Evolutionary conservation across 2,113 vertebrate genomes (phyloP).

Genomic region (Dunckerocampus dactyliophorus): DNA sequence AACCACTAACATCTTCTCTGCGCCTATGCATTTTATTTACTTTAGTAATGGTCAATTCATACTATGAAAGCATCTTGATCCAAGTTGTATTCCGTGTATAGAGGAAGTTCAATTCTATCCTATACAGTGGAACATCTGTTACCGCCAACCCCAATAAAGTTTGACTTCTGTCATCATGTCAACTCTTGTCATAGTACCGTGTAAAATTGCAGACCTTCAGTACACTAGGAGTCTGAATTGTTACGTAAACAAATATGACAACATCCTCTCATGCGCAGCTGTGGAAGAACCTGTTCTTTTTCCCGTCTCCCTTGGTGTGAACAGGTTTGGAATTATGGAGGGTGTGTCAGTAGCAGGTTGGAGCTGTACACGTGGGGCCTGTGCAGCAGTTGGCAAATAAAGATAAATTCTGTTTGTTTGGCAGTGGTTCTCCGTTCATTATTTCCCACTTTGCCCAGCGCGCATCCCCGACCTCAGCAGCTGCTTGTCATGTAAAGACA

Average conservation of each 20-base stretch:
- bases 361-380: constrained; percentile 67
- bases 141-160: background rate
- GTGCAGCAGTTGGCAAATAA: constrained; percentile 86
- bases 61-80: constrained; percentile 15
- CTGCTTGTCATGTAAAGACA: constrained; percentile 90
- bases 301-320: constrained; percentile 7
- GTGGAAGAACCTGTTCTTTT: constrained; percentile 39
- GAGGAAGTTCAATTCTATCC: background rate
- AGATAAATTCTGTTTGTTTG: constrained; percentile 91
- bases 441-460: constrained; percentile 83
- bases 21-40: constrained; percentile 10
- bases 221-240: background rate
- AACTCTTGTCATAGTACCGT: background rate
- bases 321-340: constrained; percentile 32
- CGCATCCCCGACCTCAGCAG: constrained; percentile 88
- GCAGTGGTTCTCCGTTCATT: constrained; percentile 81
- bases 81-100: background rate
- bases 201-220: background rate
- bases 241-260: constrained; percentile 14
- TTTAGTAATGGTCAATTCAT: constrained; percentile 11
- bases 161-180: background rate
- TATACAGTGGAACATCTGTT: background rate
- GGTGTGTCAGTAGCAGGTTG: constrained; percentile 66
- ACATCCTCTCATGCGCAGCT: constrained; percentile 29
- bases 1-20: background rate